Percentiles rank a stretch among this genome's conserved stretches.
These are phyloP conservation scores for Zootoca vivipara DNA, from an alignment of 2,113 vertebrate genomes.

Conservation along the genomic window DNA sequence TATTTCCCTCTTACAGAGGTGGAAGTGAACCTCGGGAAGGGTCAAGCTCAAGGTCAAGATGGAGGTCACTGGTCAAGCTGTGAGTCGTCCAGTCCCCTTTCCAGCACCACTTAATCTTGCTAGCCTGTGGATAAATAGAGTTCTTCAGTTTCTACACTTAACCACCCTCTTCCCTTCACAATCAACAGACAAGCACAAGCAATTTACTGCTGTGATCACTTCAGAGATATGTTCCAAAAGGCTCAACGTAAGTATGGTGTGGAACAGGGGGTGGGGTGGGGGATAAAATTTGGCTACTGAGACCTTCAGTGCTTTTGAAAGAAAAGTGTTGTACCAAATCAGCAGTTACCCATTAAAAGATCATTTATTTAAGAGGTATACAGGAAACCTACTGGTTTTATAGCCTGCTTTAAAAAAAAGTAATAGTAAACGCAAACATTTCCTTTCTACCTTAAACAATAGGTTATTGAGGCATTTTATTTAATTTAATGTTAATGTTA, in stretches of 20 bases:
- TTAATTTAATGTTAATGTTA: constrained; percentile 31
- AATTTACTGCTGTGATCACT: constrained; percentile 72
- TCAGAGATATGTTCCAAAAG: constrained; percentile 63
- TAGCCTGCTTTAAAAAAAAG: constrained; percentile 20
- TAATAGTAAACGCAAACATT: constrained; percentile 34
- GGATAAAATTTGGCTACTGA: constrained; percentile 42
- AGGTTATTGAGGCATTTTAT: constrained; percentile 44
- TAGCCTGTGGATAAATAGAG: constrained; percentile 65
- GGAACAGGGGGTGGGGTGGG: constrained; percentile 1
- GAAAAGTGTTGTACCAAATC: constrained; percentile 22
- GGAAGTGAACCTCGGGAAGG: constrained; percentile 46
- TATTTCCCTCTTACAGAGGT: constrained; percentile 51
- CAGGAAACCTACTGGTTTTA: constrained; percentile 30
- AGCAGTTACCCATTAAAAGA: constrained; percentile 46
- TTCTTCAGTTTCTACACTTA: constrained; percentile 54
- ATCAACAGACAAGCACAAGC: constrained; percentile 71
- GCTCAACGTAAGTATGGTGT: constrained; percentile 31
- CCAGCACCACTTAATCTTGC: constrained; percentile 57
- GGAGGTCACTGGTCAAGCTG: constrained; percentile 39
- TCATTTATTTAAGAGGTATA: constrained; percentile 37
- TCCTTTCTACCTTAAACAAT: constrained; percentile 36
- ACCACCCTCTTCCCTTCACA: constrained; percentile 51
- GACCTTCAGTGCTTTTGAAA: constrained; percentile 42
- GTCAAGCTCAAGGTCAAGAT: constrained; percentile 62
- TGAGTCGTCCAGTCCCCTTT: constrained; percentile 17